Base-by-base conservation (phyloP, 2,113 vertebrate species). In the Apteryx mantelli region DNA sequence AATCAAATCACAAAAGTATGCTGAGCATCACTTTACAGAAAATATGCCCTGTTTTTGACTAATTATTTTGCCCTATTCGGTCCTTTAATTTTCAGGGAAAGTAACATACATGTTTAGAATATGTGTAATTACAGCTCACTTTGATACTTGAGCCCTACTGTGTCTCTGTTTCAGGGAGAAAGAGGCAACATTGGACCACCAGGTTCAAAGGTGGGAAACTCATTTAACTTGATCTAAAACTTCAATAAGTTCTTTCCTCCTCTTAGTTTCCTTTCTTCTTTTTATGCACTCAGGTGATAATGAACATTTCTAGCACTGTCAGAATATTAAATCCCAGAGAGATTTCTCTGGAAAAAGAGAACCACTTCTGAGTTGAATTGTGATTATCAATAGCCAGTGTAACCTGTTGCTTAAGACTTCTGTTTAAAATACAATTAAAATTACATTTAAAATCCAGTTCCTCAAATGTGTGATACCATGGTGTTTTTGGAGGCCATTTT, bases 171-270 rank as follows among this genome's bases (percentile, higher is more conserved):
- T 86, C 28, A 98, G 98, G 98, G 98, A 58, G 93, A 98, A 81
- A 97, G 98, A 13, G 98, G 98, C 53, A 92, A 65, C 26, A 61
- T 21, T 7, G 98, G 98, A 34, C 42, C 19, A 77, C 96, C 98
- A 28, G 80, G 97, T 79, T 83, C 98, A 92, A 97, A 99, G 98
- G 99, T 98, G 46, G 50, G 97, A 85, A 69, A 30, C 44, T 85
- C 14, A 53, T 86, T 89, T 74, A 65, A 81, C 6, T 40, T 89
- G 25, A 38, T 94, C 44, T 83, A 68, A 82, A 82, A 22, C 6
- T 9, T 71, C 42, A 30, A 19, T 19, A 34, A 60, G 5, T 11
- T 2, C 0, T 89, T 95, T 91, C 34, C 80, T 85, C 55, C 52
- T 38, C 26, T 65, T 61, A 18, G 3, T 80, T 88, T 90, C 61